Evolutionary conservation across 1,140 invertebrate genomes (phyloP).

Genomic region (Nilaparvata lugens): DNA sequence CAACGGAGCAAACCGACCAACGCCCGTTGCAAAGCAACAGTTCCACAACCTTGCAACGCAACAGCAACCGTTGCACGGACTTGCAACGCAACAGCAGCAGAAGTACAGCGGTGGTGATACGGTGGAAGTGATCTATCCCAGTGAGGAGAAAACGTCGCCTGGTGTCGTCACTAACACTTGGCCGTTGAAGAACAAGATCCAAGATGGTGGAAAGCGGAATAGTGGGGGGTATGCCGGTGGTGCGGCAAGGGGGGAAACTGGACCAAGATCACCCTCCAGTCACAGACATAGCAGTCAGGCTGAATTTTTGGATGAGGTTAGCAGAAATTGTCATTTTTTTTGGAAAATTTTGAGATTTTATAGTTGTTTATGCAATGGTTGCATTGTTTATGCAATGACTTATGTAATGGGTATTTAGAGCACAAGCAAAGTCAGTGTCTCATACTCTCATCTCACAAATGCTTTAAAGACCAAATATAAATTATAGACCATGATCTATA

Average conservation of each 20-base stretch:
- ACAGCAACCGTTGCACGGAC: not conserved
- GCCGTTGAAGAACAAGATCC: conserved; percentile 52
- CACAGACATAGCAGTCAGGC: conserved; percentile 5
- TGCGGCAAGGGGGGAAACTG: not conserved
- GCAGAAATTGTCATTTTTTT: too few relatives aligned
- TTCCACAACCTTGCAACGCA: not conserved
- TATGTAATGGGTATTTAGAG: too few relatives aligned
- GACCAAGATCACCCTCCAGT: too few relatives aligned
- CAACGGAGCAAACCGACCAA: conserved; percentile 29
- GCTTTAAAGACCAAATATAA: too few relatives aligned
- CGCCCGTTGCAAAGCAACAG: conserved; percentile 46
- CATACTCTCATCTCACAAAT: too few relatives aligned
- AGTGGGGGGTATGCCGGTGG: conserved; percentile 2
- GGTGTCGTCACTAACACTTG: conserved; percentile 43
- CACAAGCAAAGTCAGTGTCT: too few relatives aligned
- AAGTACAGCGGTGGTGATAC: conserved; percentile 20
- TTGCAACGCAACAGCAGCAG: not conserved
- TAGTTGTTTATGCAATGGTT: too few relatives aligned
- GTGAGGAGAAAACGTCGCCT: conserved; percentile 21
- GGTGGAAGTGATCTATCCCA: conserved; percentile 22
- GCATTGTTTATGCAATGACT: too few relatives aligned
- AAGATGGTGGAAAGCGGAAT: conserved; percentile 7
- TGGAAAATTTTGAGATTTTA: too few relatives aligned
- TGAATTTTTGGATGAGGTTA: conserved; percentile 41
- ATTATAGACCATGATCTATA: too few relatives aligned